Conservation (phyloP, 2,888 invertebrate genomes). For the Pantelozetes paolii region DNA sequence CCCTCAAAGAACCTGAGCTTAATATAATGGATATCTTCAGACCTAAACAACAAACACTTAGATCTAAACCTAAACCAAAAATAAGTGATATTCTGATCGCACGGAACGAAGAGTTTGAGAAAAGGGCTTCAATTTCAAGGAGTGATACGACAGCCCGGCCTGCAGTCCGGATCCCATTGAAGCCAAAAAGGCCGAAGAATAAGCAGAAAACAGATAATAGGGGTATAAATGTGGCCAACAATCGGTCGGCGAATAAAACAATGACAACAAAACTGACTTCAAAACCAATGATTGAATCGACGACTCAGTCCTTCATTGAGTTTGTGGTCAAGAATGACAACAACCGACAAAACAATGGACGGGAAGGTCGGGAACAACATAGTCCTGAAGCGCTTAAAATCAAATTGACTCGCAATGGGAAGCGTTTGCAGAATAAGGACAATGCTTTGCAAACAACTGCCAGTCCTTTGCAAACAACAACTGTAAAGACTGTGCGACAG, state of each 20-base stretch:
- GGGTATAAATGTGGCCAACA: no score
- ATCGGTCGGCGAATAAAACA: no score
- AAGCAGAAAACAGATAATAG: no score
- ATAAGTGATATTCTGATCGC: background rate
- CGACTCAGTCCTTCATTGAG: no score
- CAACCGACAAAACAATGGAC: no score
- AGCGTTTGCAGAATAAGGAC: background rate
- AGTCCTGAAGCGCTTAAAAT: background rate
- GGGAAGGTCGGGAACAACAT: no score
- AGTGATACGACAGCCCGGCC: background rate
- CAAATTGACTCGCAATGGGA: conserved; percentile 9
- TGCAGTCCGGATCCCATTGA: background rate
- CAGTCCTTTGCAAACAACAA: background rate
- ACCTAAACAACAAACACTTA: background rate
- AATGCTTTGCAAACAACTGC: background rate
- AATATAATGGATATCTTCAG: background rate
- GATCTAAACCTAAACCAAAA: background rate
- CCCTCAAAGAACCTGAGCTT: background rate
- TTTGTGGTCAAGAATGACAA: no score
- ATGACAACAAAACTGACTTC: no score
- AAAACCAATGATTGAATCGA: no score
- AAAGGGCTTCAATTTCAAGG: background rate
- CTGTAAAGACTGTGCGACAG: background rate
- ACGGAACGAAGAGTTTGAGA: background rate
- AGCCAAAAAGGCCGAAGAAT: no score